Evolutionary conservation across 53 echinoderm and acorn worm species (phyloP), one percentile per base, ranked within the genome.

Genomic region (Mesocentrotus franciscanus): DNA sequence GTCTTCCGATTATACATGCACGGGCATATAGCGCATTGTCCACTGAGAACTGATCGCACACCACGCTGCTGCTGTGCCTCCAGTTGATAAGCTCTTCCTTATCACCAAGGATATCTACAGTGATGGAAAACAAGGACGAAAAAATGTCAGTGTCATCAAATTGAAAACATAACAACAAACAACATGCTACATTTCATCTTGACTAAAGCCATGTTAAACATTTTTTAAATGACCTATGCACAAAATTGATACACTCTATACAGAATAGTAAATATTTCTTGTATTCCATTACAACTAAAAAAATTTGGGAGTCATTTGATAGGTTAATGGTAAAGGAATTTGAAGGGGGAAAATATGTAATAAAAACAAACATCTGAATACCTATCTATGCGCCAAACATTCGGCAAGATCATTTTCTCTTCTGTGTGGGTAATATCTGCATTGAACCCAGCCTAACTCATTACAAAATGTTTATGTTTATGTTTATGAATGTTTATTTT

Each of bases 11-110:
- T 85, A 96, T 95, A 93, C 99, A 98, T 20, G 98, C 95, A 61
- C 99, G 91, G 96, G 97, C 96, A 90, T 96, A 98, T 34, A 99
- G 93, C 5, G 98, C 97, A 64, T 97, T 99, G 96, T 97, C 95
- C 42, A 95, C 89, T 8, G 98, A 96, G 79, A 95, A 79, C 49
- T 87, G 70, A 76, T 99, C 99, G 8, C 94, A 95, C 18, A 96
- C 96, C 56, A 97, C 87, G 27, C 61, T 85, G 30, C 49, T 60
- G 62, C 93, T 91, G 55, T 97, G 93, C 11, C 94, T 92, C 99
- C 98, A 99, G n/a, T 85, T 64, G 26, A 92, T 72, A 74, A 96
- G 97, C 85, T 99, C 99, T 22, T 99, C 98, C 75, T 90, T 74
- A 3, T 76, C 87, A 61, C 99, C 96, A 29, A 99, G 90, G 42